Evolutionary conservation across 1,140 invertebrate species (phyloP).

Genomic region (Drosophila serrata): DNA sequence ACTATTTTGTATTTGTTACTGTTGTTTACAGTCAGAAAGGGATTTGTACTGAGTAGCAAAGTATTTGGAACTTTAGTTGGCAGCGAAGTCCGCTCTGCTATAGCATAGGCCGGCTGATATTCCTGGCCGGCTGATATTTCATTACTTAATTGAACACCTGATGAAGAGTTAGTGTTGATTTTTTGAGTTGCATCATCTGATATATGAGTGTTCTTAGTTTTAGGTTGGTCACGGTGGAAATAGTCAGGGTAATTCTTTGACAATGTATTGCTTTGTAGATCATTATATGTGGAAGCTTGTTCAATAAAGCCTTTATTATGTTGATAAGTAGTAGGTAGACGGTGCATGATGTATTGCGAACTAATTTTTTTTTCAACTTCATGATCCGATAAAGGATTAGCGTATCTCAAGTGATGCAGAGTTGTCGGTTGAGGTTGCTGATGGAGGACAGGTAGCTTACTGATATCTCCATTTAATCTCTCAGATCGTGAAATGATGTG

Average conservation of each 20-base stretch:
- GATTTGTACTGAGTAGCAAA: conserved; percentile 64
- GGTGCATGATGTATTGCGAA: conserved; percentile 71
- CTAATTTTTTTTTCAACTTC: conserved; percentile 43
- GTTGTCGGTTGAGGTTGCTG: conserved; percentile 55
- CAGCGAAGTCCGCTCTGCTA: conserved; percentile 60
- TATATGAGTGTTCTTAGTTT: conserved; percentile 41
- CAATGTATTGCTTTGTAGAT: conserved; percentile 74
- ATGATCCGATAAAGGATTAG: conserved; percentile 54
- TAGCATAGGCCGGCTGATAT: conserved; percentile 66
- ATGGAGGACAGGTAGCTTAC: conserved; percentile 55
- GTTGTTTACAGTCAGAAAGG: conserved; percentile 67
- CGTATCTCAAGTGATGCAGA: conserved; percentile 49
- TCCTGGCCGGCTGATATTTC: conserved; percentile 70
- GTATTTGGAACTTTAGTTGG: conserved; percentile 34
- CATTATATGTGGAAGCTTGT: conserved; percentile 43
- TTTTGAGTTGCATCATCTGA: conserved; percentile 45
- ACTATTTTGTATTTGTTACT: conserved; percentile 70
- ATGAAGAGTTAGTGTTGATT: conserved; percentile 59
- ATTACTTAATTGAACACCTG: conserved; percentile 59
- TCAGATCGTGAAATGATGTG: conserved; percentile 78
- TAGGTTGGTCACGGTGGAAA: conserved; percentile 59
- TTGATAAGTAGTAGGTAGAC: conserved; percentile 14
- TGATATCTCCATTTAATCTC: conserved; percentile 79
- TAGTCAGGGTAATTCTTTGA: conserved; percentile 76
- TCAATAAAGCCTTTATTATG: conserved; percentile 52